Evolutionary conservation across 2,888 invertebrate genomes (phyloP).

Genomic region (Cataglyphis albicans): DNA sequence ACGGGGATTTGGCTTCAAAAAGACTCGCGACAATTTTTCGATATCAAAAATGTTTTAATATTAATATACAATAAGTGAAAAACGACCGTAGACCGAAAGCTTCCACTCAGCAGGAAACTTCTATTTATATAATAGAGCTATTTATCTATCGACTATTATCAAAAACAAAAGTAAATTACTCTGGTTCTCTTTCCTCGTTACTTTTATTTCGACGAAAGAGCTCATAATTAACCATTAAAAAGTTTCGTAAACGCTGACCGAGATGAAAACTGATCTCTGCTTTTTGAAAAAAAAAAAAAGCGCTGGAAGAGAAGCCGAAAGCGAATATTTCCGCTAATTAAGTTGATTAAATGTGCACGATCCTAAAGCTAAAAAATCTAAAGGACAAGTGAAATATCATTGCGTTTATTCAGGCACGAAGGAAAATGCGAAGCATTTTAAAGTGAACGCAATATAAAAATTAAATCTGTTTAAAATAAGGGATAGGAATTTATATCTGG

Average conservation of each 20-base stretch:
- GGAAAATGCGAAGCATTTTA: not conserved
- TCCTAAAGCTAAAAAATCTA: not conserved
- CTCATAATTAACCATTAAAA: constrained; percentile 44
- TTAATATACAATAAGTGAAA: constrained; percentile 61
- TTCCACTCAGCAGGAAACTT: constrained; percentile 17
- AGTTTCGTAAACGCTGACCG: constrained; percentile 18
- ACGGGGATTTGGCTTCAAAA: constrained; percentile 34
- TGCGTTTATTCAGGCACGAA: not conserved
- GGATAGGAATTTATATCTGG: not conserved
- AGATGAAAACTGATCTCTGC: constrained; percentile 8
- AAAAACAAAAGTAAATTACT: constrained; percentile 22
- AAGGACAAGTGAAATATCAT: not conserved
- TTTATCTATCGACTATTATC: constrained; percentile 30
- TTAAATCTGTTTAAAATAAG: not conserved
- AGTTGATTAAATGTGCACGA: constrained; percentile 20
- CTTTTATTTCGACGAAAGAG: constrained; percentile 17
- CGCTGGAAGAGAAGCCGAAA: not conserved
- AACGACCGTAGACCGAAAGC: constrained; percentile 43
- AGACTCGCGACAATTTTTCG: constrained; percentile 53
- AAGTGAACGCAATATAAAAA: not conserved
- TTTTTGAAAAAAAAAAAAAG: constrained; percentile 11
- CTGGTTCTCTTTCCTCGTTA: not conserved
- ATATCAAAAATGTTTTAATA: constrained; percentile 55
- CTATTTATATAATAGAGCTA: constrained; percentile 29
- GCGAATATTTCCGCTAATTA: constrained; percentile 31